Base-by-base conservation (phyloP, 1,140 invertebrate species). In the Archivesica marissinica region DNA sequence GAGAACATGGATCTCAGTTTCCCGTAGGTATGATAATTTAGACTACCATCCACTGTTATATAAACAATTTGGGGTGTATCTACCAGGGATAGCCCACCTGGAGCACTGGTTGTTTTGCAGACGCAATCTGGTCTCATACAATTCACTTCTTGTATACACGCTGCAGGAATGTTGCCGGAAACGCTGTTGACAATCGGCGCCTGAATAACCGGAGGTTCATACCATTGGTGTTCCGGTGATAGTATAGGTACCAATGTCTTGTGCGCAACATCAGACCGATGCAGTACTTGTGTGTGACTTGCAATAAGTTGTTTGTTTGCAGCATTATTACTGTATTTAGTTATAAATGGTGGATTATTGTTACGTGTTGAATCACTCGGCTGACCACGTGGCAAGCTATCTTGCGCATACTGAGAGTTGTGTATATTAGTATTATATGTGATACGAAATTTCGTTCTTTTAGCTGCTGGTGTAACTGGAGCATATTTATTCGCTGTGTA, bases 41-140 rank as follows among this genome's bases (percentile, higher is more conserved):
- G 75, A 28, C 79, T 76, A 33, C 89, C 89, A 47, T 90, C 88
- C 13, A 90, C 70, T 0, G 88, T 88, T n/a, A 90, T 87, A 38
- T 90, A 90, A 0, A 90, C 82, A 61, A 90, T 88, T 70, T 90
- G 89, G 13, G 89, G 89, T 44, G 88, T 85, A 0, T 89, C 59
- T 9, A 25, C 28, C 0, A 38, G n/a, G 30, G 66, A 68, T n/a
- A 91, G n/a, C 6, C 54, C 54, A 33, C 39, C 44, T 39, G 88
- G 89, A 11, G 75, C 44, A 25, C 33, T 70, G 0, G 74, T 35
- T 17, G 83, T 72, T 66, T 84, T 85, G 52, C 89, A 90, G 41
- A 86, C 70, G 72, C 89, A 90, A 17, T 88, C 41, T 3, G 89
- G 89, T 9, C 59, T 15, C n/a, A 74, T 54, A 68, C 89, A 90